A percentile compares a stretch with the other conserved stretches of the same genome.
Conservation (phyloP, 2,888 invertebrate genomes). For the Platypus cylindrus region DNA sequence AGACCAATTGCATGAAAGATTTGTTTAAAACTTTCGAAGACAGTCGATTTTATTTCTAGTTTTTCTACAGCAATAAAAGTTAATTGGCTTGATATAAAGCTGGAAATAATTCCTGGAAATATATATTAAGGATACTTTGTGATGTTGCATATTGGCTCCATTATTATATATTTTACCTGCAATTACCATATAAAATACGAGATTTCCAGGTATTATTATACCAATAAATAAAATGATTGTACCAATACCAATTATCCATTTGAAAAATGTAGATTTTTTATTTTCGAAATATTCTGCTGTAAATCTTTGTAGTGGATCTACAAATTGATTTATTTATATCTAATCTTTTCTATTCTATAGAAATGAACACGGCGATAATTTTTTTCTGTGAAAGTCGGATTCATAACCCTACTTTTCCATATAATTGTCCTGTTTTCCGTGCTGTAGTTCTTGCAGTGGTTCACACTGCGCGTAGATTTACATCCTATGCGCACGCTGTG, state of each 20-base stretch:
- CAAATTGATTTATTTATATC: slow-evolving; percentile 5
- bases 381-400: too few species aligned
- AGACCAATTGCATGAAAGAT: slow-evolving; percentile 19
- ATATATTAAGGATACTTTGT: slow-evolving; percentile 1
- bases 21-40: slow-evolving; percentile 18
- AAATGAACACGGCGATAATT: too few species aligned
- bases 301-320: slow-evolving; percentile 20
- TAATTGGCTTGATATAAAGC: slow-evolving; percentile 18
- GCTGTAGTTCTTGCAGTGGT: too few species aligned
- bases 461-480: too few species aligned
- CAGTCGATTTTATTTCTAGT: slow-evolving; percentile 16
- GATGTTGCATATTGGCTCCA: too few species aligned
- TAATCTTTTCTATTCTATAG: too few species aligned
- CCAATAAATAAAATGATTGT: slow-evolving; percentile 15
- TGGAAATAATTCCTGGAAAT: slow-evolving; percentile 18
- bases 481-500: too few species aligned
- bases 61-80: slow-evolving; percentile 16
- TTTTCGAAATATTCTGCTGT: slow-evolving; percentile 19
- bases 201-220: slow-evolving; percentile 15
- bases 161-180: too few species aligned
- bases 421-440: too few species aligned
- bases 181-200: slow-evolving; percentile 19
- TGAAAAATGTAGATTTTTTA: slow-evolving; percentile 13
- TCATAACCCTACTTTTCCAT: too few species aligned
- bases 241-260: slow-evolving; percentile 15